Evolutionary conservation across 2,797 vertebrate species (phyloP), one percentile per base, ranked within the genome.

Genomic region (Lepus townsendii): DNA sequence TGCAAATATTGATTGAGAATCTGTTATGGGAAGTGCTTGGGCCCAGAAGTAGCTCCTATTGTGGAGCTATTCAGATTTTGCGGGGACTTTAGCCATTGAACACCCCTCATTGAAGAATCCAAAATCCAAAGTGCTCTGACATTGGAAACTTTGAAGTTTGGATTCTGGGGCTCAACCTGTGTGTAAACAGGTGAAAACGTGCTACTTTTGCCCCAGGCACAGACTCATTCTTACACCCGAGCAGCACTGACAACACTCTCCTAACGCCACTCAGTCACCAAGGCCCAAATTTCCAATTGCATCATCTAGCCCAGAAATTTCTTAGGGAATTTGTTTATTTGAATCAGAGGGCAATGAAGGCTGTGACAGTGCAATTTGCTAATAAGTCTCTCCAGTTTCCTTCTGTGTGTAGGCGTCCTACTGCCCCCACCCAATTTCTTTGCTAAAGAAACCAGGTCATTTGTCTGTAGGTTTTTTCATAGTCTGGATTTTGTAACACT

Each of bases 371-470:
- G 42, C 63, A 85, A 1, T 38, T 72, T 87, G 26, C n/a, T 52
- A 4, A 32, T 4, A 12, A 13, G 52, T n/a, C 52, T 76, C 68
- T 85, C 82, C 42, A 66, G 54, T 75, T 76, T 62, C n/a, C 91
- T 84, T 47, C 50, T 38, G 54, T 78, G 65, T 69, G 3, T 12
- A 65, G 73, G 10, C 22, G 13, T 1, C 32, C 76, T 16, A 32
- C 16, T 17, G 19, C 19, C 5, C 8, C 42, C n/a, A 26, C 6
- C n/a, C 20, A 57, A 75, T 92, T 90, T 85, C 38, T 76, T 95
- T 83, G 54, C 35, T 93, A 19, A 92, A 96, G 72, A 87, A 95
- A 79, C 12, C 54, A 86, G 73, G 71, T 38, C 69, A 83, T 73
- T 88, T 88, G 19, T 92, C 68, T 93, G 13, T 27, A 60, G 72